A percentile compares a stretch with the other conserved stretches of the same genome.
phyloP scores from a whole-genome alignment of 1,140 invertebrate genomes.

The Drosophila virilis region DNA sequence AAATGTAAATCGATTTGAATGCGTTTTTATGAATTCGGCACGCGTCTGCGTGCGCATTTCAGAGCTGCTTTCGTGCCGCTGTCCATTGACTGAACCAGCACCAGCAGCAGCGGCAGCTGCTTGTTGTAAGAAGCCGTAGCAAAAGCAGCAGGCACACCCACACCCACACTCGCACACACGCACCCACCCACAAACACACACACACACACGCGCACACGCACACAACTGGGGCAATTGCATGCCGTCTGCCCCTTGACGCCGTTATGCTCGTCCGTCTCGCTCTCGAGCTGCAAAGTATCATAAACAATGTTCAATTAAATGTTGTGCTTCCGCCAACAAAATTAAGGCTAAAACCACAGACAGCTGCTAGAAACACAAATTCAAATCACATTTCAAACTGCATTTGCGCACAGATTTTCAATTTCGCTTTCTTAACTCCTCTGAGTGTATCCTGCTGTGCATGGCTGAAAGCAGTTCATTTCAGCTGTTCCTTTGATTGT shows the following conservation, averaged over 20 bases:
- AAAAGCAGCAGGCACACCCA: conserved; percentile 28
- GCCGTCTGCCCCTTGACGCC: background rate
- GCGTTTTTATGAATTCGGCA: conserved; percentile 81
- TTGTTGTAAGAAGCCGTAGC: conserved; percentile 9
- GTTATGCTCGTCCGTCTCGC: background rate
- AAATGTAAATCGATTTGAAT: conserved; percentile 77
- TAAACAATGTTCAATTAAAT: conserved; percentile 52
- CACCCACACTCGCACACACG: conserved; percentile 37
- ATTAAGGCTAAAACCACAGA: background rate
- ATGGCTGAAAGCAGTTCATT: too few species aligned
- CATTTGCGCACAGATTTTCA: too few species aligned
- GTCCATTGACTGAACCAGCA: conserved; percentile 4
- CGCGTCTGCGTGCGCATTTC: conserved; percentile 78
- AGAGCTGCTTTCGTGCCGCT: conserved; percentile 30
- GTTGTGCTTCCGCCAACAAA: conserved; percentile 37
- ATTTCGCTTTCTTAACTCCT: too few species aligned
- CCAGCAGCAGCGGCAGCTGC: background rate
- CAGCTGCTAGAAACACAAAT: background rate
- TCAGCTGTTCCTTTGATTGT: too few species aligned
- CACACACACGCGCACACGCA: conserved; percentile 13
- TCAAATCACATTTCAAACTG: background rate
- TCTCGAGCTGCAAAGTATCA: conserved; percentile 22
- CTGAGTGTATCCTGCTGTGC: too few species aligned
- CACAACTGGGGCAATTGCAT: conserved; percentile 3
- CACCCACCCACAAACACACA: conserved; percentile 17